Percentiles rank a stretch among this genome's conserved stretches.
Conservation (phyloP, 2,797 vertebrate genomes). For the Takifugu ocellatus region DNA sequence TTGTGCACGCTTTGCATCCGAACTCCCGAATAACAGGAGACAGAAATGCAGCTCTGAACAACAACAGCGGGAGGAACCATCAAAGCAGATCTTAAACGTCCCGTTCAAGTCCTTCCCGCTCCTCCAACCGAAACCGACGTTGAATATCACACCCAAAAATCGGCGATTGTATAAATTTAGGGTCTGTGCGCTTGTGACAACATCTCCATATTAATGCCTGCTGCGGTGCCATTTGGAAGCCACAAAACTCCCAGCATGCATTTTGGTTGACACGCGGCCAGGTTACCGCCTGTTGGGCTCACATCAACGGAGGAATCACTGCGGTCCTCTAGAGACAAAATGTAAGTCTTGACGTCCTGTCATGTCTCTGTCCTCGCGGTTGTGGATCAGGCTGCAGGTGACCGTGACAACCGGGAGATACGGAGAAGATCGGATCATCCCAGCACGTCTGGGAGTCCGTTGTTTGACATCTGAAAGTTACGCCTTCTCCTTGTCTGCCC, state of each 20-base stretch:
- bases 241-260: constrained; percentile 6
- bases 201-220: neutral
- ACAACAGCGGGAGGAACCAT: too few species aligned
- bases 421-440: too few species aligned
- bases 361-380: constrained; percentile 14
- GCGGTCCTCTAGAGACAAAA: constrained; percentile 32
- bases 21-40: too few species aligned
- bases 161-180: too few species aligned
- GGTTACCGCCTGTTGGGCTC: constrained; percentile 8
- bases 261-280: constrained; percentile 9
- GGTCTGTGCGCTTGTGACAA: neutral
- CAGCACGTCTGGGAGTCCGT: too few species aligned
- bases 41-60: too few species aligned
- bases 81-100: too few species aligned
- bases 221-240: constrained; percentile 2
- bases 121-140: too few species aligned
- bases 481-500: neutral
- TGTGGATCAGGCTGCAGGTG: constrained; percentile 26
- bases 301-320: constrained; percentile 38
- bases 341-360: constrained; percentile 25
- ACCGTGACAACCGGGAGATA: constrained; percentile 12
- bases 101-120: too few species aligned
- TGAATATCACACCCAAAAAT: too few species aligned
- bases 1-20: too few species aligned
- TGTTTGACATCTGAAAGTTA: too few species aligned